Conservation (phyloP, 2,797 vertebrate genomes). For the Centroberyx gerrardi region DNA sequence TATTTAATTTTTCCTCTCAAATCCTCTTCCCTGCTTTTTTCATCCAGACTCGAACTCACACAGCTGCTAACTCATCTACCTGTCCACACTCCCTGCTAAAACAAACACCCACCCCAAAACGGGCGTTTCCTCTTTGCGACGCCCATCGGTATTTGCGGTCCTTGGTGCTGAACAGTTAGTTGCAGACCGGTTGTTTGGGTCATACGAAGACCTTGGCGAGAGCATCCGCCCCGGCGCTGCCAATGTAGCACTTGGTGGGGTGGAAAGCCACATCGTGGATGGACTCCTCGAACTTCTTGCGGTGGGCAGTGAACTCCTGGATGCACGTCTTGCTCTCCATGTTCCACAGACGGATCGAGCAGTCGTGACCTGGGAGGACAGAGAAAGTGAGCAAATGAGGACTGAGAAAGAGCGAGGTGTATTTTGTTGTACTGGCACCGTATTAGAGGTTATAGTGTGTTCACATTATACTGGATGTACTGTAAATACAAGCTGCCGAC, state of each 20-base stretch:
- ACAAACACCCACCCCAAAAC: not conserved
- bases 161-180: constrained; percentile 10
- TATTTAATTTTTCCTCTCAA: not conserved
- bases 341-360: constrained; percentile 96
- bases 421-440: not conserved
- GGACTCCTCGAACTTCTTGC: constrained; percentile 95
- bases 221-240: constrained; percentile 95
- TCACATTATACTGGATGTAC: too few relatives aligned
- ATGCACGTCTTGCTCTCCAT: constrained; percentile 97
- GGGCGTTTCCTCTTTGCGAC: not conserved
- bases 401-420: not conserved
- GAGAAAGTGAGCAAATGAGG: not conserved
- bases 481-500: too few relatives aligned
- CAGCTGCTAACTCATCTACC: not conserved
- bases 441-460: too few relatives aligned
- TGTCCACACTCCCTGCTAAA: not conserved
- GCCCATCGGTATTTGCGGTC: not conserved
- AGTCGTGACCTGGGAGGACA: constrained; percentile 89
- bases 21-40: not conserved
- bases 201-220: constrained; percentile 98
- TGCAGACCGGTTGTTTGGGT: constrained; percentile 66
- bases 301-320: constrained; percentile 97
- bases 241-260: constrained; percentile 94
- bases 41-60: not conserved
- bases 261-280: constrained; percentile 97